phyloP scores from a whole-genome alignment of 2,113 vertebrate genomes.

The Oreotragus oreotragus region DNA sequence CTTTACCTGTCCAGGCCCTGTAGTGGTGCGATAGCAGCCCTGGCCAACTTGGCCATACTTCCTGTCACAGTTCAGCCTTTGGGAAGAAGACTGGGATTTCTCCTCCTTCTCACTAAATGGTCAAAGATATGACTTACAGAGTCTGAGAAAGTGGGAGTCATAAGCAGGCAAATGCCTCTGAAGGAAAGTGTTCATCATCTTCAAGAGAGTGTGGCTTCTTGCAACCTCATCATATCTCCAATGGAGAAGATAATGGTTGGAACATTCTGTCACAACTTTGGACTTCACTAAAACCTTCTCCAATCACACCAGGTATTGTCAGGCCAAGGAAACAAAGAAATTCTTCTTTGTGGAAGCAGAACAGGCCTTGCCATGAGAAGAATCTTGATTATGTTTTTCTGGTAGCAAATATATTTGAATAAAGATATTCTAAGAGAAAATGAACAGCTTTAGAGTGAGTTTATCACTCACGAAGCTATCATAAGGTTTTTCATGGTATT shows the following conservation, averaged over 20 bases:
- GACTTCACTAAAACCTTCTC: neutral
- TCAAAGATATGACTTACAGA: neutral
- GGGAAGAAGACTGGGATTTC: neutral
- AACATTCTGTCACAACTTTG: neutral
- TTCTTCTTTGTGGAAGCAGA: neutral
- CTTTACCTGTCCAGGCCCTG: neutral
- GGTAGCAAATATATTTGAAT: constrained; percentile 6
- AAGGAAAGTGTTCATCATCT: neutral
- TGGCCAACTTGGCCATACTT: neutral
- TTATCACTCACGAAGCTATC: constrained; percentile 70
- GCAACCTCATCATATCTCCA: neutral
- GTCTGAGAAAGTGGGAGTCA: neutral
- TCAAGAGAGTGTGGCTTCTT: neutral
- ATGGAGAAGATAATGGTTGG: neutral
- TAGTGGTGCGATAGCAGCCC: neutral
- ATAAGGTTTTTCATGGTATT: constrained; percentile 64
- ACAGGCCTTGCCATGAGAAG: neutral
- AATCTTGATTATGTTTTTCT: neutral
- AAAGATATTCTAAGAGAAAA: constrained; percentile 48
- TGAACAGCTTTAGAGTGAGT: constrained; percentile 24
- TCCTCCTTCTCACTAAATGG: neutral
- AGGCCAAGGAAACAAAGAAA: neutral
- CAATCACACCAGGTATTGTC: neutral
- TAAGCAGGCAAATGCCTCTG: neutral
- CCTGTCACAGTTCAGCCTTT: neutral